These are phyloP conservation scores for Adrianichthys oophorus DNA, from an alignment of 2,797 vertebrate genomes.

Conservation along the genomic window DNA sequence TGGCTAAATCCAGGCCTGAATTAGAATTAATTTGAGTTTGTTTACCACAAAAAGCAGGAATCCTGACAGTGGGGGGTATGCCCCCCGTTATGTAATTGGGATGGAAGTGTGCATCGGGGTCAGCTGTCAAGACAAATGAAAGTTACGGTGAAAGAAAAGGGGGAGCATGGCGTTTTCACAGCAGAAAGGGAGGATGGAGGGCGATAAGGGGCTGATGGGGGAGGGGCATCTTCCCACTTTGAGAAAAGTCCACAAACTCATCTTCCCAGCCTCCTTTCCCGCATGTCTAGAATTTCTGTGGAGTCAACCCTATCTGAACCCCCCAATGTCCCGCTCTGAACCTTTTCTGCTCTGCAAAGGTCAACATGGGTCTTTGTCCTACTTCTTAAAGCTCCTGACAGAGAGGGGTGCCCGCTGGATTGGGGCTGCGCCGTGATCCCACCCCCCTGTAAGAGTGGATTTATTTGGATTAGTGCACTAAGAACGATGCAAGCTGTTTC, in stretches of 20 bases:
- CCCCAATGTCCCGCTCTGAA: conserved; percentile 31
- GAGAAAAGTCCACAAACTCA: conserved; percentile 12
- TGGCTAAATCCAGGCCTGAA: not conserved
- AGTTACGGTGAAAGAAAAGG: conserved; percentile 28
- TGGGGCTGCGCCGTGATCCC: conserved; percentile 53
- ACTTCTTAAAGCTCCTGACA: conserved; percentile 63
- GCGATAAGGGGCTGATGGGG: conserved; percentile 22
- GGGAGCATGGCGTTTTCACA: conserved; percentile 25
- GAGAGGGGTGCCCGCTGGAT: conserved; percentile 54
- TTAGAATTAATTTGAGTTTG: conserved; percentile 35
- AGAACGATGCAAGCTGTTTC: conserved; percentile 73
- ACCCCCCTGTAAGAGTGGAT: conserved; percentile 69
- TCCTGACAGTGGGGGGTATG: conserved; percentile 24
- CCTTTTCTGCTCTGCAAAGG: conserved; percentile 34
- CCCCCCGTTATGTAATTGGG: conserved; percentile 29
- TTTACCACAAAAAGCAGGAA: conserved; percentile 32
- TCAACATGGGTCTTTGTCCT: conserved; percentile 62
- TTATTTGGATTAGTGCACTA: conserved; percentile 79
- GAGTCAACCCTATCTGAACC: conserved; percentile 7
- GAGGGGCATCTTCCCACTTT: conserved; percentile 32
- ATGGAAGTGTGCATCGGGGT: conserved; percentile 58
- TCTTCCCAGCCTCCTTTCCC: conserved; percentile 13
- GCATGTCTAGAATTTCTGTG: conserved; percentile 11
- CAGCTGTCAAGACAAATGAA: conserved; percentile 68
- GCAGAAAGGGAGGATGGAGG: conserved; percentile 16